Conservation (phyloP, 2,797 vertebrate species). For the Acipenser oxyrinchus region DNA sequence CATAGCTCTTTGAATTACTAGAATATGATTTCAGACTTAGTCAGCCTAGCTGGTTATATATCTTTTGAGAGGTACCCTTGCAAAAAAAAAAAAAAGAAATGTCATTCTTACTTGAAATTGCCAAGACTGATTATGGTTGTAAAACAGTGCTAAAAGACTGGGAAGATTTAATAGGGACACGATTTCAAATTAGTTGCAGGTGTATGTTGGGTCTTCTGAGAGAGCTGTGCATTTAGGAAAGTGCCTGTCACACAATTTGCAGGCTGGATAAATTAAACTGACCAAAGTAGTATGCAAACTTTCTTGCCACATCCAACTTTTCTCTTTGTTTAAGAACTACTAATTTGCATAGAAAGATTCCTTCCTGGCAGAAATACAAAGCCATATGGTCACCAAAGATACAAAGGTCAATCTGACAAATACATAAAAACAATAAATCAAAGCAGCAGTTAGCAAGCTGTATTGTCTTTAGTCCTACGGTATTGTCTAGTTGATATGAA, state of each 20-base stretch:
- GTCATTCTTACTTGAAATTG: too few species aligned
- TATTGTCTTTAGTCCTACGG: too few species aligned
- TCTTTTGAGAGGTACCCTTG: too few species aligned
- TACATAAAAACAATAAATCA: conserved; percentile 22
- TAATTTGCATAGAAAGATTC: conserved; percentile 16
- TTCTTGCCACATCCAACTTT: conserved; percentile 23
- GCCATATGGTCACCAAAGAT: too few species aligned
- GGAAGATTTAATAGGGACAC: conserved; percentile 20
- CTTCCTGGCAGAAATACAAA: too few species aligned
- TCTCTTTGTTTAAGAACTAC: conserved; percentile 12
- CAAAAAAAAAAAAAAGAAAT: too few species aligned
- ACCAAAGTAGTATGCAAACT: conserved; percentile 6
- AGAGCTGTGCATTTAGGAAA: conserved; percentile 53
- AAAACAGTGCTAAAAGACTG: background rate
- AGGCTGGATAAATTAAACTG: conserved; percentile 28
- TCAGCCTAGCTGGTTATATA: too few species aligned
- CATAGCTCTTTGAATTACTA: too few species aligned
- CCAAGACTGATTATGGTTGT: too few species aligned
- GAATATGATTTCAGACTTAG: too few species aligned
- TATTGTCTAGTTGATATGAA: too few species aligned
- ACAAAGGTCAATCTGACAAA: too few species aligned
- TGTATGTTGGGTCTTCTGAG: conserved; percentile 39
- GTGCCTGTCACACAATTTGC: conserved; percentile 43
- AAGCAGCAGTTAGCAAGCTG: conserved; percentile 23
- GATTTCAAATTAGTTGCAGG: conserved; percentile 38